Base-by-base conservation (phyloP, 2,888 invertebrate species). In the Gerris lacustris region DNA sequence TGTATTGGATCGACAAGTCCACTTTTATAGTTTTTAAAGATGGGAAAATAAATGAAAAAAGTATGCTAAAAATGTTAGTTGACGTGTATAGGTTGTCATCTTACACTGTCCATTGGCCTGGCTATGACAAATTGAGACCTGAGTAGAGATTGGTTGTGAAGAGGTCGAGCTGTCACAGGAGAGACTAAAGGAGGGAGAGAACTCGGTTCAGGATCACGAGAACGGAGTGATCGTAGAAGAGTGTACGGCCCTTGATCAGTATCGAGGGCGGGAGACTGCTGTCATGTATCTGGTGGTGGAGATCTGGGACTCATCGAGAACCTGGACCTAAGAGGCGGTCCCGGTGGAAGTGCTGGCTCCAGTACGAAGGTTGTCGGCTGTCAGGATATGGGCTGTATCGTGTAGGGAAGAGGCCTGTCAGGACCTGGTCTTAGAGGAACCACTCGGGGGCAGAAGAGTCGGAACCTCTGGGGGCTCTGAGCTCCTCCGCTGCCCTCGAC, bases 361-460 rank as follows among this genome's bases (percentile, higher is more conserved):
- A 55, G 15, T 55, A 55, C 11, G 15, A 55, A 2, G 11, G 55
- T 55, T 2, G 55, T 55, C 15, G 55, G 55, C 5, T 55, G 55
- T 55, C 55, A 55, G 15, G 55, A 55, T 55, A 15, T 55, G 11
- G 55, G 55, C 15, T 55, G 55, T 9, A 55, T 55, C 15, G 55
- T 55, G 15, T 55, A 55, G 9, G 55, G 55, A 11, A 11, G 55
- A 11, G 55, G 55, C 5, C 55, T 55, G 15, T 55, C 55, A 11
- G 55, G 55, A 55, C 55, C 55, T 11, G 55, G 55, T 55, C 55
- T 55, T 15, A 55, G 55, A 55, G 55, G 55, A 55, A 55, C 55
- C 9, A 55, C 55, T 55, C 55, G 55, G 15, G 55, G 55, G 15
- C 55, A 55, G 9, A 55, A 55, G 15, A 55, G 55, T 2, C 15